Base-by-base conservation (phyloP, 2,113 vertebrate genomes). In the Ranitomeya imitator region DNA sequence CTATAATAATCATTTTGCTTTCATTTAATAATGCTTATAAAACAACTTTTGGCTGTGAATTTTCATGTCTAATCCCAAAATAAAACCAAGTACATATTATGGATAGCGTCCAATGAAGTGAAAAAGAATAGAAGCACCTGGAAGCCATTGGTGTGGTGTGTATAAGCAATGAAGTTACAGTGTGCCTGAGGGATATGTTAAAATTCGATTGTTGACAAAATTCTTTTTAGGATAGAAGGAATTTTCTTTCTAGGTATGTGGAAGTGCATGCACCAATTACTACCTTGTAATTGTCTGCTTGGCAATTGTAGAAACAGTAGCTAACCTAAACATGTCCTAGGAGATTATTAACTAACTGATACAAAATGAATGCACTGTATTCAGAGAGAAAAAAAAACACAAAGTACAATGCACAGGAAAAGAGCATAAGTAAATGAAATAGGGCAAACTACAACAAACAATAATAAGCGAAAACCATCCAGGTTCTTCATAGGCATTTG, bases 191-290 rank as follows among this genome's bases (percentile, higher is more conserved):
- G 87, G 54, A 31, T 54, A 65, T 61, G 60, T 26, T 37, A 21
- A 31, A 55, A 45, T 55, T 10, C 61, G 15, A 57, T 55, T 89
- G 81, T 63, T 69, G 59, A 81, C 57, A 55, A 82, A 83, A 89
- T 78, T 51, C 23, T 15, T 78, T 55, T 84, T 77, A 8, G 60
- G 78, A 19, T 59, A 79, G 23, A 79, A 79, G 78, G 82, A 69
- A 88, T 88, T 67, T 63, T 69, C 80, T 88, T 85, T 85, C 73
- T 78, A 78, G 82, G 81, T 79, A 89, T 85, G 87, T 85, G 74
- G 37, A 88, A 89, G 76, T 85, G 61, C 59, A 77, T 31, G 65
- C 81, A 89, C 73, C 82, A 79, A 78, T 85, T 89, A 79, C 87
- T 51, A 57, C 26, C 67, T 31, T 85, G 87, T 65, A 79, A 79